Base-by-base conservation (phyloP, 2,113 vertebrate species). In the Callorhinus ursinus region DNA sequence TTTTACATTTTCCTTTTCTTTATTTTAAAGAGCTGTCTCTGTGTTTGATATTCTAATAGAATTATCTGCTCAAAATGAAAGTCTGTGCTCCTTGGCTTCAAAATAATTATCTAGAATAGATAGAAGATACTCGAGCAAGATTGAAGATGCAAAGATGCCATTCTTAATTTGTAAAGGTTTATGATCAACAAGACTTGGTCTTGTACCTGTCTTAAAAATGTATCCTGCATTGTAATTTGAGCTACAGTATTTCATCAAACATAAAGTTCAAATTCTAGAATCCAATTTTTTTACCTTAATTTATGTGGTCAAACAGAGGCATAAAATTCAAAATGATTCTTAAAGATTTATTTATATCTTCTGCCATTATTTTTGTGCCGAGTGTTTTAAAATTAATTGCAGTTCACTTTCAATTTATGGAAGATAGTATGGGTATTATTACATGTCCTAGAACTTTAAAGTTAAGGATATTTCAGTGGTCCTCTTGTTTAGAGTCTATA, bases 1-100 rank as follows among this genome's bases (percentile, higher is more conserved):
- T 95, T 88, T 93, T 97, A 95, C 49, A 76, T 95, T 96, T 96
- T 92, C 67, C 80, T 95, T 93, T 95, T 97, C 77, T 86, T 93
- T 97, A 31, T 97, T 97, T 97, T 92, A 97, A 95, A 94, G 96
- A 97, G 72, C 94, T 92, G 14, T 97, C 96, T 93, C 92, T 97
- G 77, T 63, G 90, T 95, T 94, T 96, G 76, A 96, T 93, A 82
- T 95, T 96, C 61, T 90, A 85, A 97, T 98, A 89, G 95, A 97
- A 97, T 98, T 98, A 97, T 98, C 51, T 97, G 79, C 69, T 96
- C 88, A 89, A 98, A 98, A 98, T 97, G 94, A 96, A 98, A 98
- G 97, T 94, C 92, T 97, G 55, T 97, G 42, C 11, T 33, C 46
- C 94, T 93, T 97, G 97, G 31, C 53, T 91, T 97, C 83, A 95